Evolutionary conservation across 1,140 invertebrate genomes (phyloP).

Genomic region (Neodiprion lecontei): DNA sequence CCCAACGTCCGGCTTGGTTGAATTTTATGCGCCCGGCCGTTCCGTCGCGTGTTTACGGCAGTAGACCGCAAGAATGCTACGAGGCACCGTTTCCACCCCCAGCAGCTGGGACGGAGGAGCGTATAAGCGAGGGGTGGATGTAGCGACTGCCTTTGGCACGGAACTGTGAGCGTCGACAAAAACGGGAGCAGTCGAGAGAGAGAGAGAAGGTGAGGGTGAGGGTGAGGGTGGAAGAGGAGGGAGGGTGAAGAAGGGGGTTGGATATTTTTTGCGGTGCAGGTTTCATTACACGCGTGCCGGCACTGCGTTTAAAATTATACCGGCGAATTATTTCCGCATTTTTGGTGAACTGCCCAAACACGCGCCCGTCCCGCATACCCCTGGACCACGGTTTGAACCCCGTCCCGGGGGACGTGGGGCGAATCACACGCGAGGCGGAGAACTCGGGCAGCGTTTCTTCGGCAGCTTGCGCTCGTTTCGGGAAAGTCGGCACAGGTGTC

Average conservation of each 20-base stretch:
- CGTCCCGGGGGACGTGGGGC: background rate
- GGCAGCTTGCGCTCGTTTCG: too few species aligned
- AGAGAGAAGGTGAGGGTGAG: too few species aligned
- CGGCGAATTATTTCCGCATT: background rate
- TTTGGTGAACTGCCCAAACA: background rate
- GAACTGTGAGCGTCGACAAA: background rate
- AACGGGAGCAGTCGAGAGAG: too few species aligned
- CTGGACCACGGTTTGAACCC: background rate
- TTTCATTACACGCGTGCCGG: constrained; percentile 6
- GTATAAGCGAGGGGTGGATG: too few species aligned
- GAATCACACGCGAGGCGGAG: too few species aligned
- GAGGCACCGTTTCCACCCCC: background rate
- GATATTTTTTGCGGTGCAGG: background rate
- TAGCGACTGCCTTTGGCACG: background rate
- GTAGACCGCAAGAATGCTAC: background rate
- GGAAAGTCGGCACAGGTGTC: too few species aligned
- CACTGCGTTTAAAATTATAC: background rate
- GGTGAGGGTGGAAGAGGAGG: too few species aligned
- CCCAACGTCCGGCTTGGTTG: background rate
- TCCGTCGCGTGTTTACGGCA: constrained; percentile 4
- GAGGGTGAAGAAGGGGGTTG: background rate
- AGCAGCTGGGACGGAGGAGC: background rate
- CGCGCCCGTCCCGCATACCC: background rate
- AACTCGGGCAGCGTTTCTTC: too few species aligned
- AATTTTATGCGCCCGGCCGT: background rate